Base-by-base conservation (phyloP, 2,797 vertebrate species). In the Chromis chromis region DNA sequence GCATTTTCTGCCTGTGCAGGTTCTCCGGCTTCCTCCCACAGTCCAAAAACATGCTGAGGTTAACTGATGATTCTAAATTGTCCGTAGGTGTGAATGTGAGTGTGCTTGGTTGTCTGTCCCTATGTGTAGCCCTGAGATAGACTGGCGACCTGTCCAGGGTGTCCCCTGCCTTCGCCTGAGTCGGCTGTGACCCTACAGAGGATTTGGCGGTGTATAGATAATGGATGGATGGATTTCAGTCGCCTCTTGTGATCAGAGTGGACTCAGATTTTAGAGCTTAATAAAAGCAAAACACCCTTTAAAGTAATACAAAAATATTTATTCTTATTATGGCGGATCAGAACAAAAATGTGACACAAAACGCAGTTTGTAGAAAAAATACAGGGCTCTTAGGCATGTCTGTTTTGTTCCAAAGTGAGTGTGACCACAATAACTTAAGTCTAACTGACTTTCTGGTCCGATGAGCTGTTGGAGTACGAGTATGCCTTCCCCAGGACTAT, bases 401-500 rank as follows among this genome's bases (percentile, higher is more conserved):
- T 88, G 89, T 89, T 85, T 76, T 81, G 83, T 83, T 86, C 86
- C 73, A 87, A 76, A 75, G 67, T 62, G 74, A 89, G 78, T 54
- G 44, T 21, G 64, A 78, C 60, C 22, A 83, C 21, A 79, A 82
- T 76, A 86, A 81, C 24, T 87, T 79, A 65, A 42, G 49, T 77
- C 75, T 95, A 95, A 88, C 93, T 95, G 78, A 97, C 91, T 89
- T 97, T 98, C 82, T 96, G 96, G 89, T 98, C 97, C 7, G 96
- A 94, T 46, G 96, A 95, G 84, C 95, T 96, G 91, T 88, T 94
- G 74, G 96, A 93, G 49, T 97, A 98, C 0, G 97, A 95, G 85
- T 99, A 99, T 1, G 98, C 98, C 86, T 99, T 99, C 72, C 98
- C 98, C 72, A 99, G 78, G 70, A 99, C 98, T 83, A 99, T 96